Base-by-base conservation (phyloP, 2,888 invertebrate genomes). In the Blastobasis adustella region DNA sequence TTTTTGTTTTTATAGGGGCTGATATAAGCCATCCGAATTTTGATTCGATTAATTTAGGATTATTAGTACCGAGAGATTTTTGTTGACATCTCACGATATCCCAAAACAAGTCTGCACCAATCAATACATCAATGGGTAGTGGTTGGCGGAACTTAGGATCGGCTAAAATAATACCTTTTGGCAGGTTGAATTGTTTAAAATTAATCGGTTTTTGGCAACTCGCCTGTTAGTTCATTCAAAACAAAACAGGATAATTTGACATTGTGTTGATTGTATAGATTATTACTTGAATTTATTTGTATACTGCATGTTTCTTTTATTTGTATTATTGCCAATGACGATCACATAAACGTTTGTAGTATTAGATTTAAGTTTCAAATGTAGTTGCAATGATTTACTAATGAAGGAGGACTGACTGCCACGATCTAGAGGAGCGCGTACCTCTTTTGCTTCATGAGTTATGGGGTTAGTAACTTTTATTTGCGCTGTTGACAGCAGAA, bases 101-200 rank as follows among this genome's bases (percentile, higher is more conserved):
- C 49, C 53, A 61, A 48, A 55, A 61, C 5, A 53, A 47, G 6
- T 61, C 58, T 10, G 60, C 57, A 6, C 58, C 60, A 10, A 61
- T 37, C 23, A 59, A 46, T 6, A 57, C n/a, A 41, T 61, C 54
- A 45, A 61, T 51, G 2, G 54, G 47, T 9, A 54, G 52, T 7
- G 59, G 55, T 10, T 37, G 10, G 45, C 47, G 50, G 38, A 61
- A 61, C 6, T 40, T 42, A 5, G 58, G 58, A 46, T 61, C 58
- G n/a, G 58, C 59, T 5, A 61, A 46, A 5, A 44, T 10, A 37
- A 61, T 44, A 6, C 49, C 36, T 4, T 45, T 9, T 23, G 55
- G 57, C 6, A 56, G 42, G 5, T 55, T 36, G 0, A 61, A 51
- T 9, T 41, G 1, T 41, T 37, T 8, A 8, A 49, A 9, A 36